Evolutionary conservation across 2,113 vertebrate genomes (phyloP).

Genomic region (Tetraodon nigroviridis): DNA sequence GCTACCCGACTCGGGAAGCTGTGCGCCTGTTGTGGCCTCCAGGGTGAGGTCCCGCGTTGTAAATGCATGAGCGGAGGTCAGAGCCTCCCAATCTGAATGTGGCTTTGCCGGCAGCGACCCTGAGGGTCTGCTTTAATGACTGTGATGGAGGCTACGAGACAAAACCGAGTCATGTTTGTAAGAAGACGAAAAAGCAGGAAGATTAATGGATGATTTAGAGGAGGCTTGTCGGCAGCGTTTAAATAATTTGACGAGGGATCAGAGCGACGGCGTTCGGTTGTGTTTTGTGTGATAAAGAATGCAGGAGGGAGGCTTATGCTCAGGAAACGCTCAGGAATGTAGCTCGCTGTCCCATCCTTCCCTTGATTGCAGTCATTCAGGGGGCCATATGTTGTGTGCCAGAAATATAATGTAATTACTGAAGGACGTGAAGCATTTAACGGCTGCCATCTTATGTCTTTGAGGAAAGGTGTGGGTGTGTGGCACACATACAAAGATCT

Average conservation of each 20-base stretch:
- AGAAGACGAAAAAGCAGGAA: background rate
- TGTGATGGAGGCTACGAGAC: slow-evolving; percentile 10
- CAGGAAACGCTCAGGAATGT: too few species aligned
- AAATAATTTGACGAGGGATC: too few species aligned
- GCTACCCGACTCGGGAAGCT: slow-evolving; percentile 26
- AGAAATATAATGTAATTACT: slow-evolving; percentile 38
- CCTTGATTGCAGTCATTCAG: slow-evolving; percentile 33
- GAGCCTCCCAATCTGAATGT: slow-evolving; percentile 17
- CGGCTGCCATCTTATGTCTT: slow-evolving; percentile 24
- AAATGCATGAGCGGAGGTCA: slow-evolving; percentile 45
- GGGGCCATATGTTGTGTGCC: slow-evolving; percentile 16
- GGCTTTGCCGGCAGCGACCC: slow-evolving; percentile 40
- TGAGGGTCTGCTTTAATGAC: slow-evolving; percentile 55
- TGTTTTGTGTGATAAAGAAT: slow-evolving; percentile 2
- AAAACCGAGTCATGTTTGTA: slow-evolving; percentile 12
- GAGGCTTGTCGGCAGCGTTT: background rate
- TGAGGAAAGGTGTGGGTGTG: slow-evolving; percentile 11
- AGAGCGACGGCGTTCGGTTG: background rate
- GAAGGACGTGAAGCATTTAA: slow-evolving; percentile 33
- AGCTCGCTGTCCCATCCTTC: background rate
- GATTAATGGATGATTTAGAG: background rate
- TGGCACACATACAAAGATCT: slow-evolving; percentile 5
- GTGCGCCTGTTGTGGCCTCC: slow-evolving; percentile 19
- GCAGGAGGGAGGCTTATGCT: too few species aligned
- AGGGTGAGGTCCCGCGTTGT: slow-evolving; percentile 37